phyloP scores from a whole-genome alignment of 2,888 invertebrate species.

The Hemicrepidius hirtus region DNA sequence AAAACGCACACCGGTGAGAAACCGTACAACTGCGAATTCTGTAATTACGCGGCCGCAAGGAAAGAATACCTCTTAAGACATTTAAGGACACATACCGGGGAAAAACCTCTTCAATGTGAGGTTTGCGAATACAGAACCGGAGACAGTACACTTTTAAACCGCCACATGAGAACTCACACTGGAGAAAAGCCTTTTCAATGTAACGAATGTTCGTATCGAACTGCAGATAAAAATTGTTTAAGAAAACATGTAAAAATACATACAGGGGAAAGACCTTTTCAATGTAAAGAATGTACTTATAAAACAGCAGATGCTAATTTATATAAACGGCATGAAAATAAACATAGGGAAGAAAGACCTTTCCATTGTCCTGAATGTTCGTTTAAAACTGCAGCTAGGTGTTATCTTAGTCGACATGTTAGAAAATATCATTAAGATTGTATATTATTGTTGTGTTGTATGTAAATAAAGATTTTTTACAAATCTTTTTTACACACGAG shows the following conservation, averaged over 20 bases:
- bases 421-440: not conserved
- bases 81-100: not conserved
- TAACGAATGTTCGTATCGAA: not conserved
- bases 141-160: not conserved
- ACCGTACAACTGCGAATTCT: conserved; percentile 2
- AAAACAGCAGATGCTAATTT: not conserved
- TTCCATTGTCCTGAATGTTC: not conserved
- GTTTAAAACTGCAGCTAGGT: not conserved
- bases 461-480: too few species aligned
- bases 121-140: not conserved
- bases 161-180: not conserved
- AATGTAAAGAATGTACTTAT: not conserved
- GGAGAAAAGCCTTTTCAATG: not conserved
- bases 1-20: conserved; percentile 20
- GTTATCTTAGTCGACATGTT: not conserved
- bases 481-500: too few species aligned
- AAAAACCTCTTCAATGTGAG: not conserved
- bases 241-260: conserved; percentile 13
- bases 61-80: not conserved
- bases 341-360: conserved; percentile 30
- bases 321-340: conserved; percentile 60
- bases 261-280: not conserved
- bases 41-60: not conserved
- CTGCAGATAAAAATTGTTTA: not conserved
- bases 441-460: too few species aligned